Base-by-base conservation (phyloP, 2,113 vertebrate species). In the Ochotona curzoniae region DNA sequence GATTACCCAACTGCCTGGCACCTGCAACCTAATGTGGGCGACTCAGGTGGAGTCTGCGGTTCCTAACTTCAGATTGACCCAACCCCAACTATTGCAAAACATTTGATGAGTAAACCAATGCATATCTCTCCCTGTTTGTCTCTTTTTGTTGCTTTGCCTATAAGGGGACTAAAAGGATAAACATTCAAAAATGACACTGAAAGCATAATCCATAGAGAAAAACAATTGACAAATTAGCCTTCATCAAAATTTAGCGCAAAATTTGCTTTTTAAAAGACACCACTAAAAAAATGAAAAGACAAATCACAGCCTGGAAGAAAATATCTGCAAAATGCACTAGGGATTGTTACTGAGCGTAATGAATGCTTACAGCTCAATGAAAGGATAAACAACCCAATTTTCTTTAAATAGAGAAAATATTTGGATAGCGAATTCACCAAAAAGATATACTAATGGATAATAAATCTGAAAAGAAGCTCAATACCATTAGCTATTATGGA, bases 191-290 rank as follows among this genome's bases (percentile, higher is more conserved):
- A 76, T 70, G 54, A 79, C 28, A 61, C 70, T 86, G 91, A 83
- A 93, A 83, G 32, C n/a, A 83, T 6, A 94, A 83, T 8, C 11
- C 35, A 89, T 64, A 25, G 69, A 82, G 78, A 78, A 79, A 86
- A 61, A 82, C 75, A 47, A 51, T 12, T 51, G 12, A 80, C 44
- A 79, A 79, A 79, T 21, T 57, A 18, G 35, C 44, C 51, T 79
- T 78, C 20, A 74, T 87, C 57, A 60, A 93, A 51, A 79, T 78
- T 91, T 89, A 60, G 89, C 15, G 54, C 18, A 85, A 75, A 21
- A 89, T 89, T 60, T 49, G 4, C 49, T 74, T 38, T 87, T 89
- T 90, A 71, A 79, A 96, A 84, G 30, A 61, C 25, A 38, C 8
- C 61, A 51, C 47, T 20, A 82, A 78, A 57, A 82, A 83, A 87